Evolutionary conservation across 2,113 vertebrate species (phyloP), one percentile per base, ranked within the genome.

Genomic region (Oncorhynchus masou): DNA sequence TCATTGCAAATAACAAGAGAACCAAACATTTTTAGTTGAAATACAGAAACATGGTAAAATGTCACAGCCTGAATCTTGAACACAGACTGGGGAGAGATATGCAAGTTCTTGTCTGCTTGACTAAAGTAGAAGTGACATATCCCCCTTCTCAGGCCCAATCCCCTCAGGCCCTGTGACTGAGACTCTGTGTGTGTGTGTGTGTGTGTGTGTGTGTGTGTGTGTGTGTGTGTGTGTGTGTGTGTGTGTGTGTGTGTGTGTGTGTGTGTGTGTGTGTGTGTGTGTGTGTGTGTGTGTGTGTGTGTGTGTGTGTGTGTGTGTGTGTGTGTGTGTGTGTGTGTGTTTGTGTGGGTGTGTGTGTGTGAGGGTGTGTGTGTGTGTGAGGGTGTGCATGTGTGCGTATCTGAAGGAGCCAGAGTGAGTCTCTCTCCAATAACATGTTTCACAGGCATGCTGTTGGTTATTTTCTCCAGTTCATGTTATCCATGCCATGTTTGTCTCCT

Each of bases 121-220:
- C 84, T 74, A 87, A 90, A 93, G 85, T 86, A 77, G 87, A 89
- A 45, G 86, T 92, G 92, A 91, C 92, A 90, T 72, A 86, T 85
- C 80, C 83, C 82, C 86, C 77, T 60, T 86, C 89, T 73, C 84
- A 74, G 79, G 85, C 80, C 76, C 76, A 20, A 12, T 51, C 76
- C 85, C 89, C 77, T 79, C 77, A 80, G 83, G 89, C 87, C 84
- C 73, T 81, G 59, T 25, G 68, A 70, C 77, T 60, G 48, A 77
- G 72, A 73, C 2, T 15, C 74, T 73, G 31, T 73, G 9, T n/a
- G 19, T 62, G 16, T 73, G 20, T 15, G 34, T 27, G 48, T 25
- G n/a, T 71, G 13, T 73, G 54, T 62, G 9, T n/a, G 19, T 62
- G 16, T 73, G 11, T 15, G 20, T 27, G 48, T 25, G n/a, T 15